Percentiles rank a stretch among this genome's conserved stretches.
phyloP scores from a whole-genome alignment of 2,888 invertebrate genomes.

The Unio pictorum region DNA sequence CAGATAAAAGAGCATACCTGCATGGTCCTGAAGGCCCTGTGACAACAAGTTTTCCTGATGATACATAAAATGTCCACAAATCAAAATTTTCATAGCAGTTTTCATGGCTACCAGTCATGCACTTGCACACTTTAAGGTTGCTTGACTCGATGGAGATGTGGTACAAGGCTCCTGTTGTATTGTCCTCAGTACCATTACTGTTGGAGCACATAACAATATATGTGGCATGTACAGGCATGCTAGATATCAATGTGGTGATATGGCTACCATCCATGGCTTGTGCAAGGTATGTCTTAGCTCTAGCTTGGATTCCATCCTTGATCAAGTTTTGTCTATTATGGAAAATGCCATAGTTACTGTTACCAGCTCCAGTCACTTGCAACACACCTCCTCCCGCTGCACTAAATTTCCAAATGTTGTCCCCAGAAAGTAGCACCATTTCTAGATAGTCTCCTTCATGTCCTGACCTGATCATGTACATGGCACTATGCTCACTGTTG shows the following conservation, averaged over 20 bases:
- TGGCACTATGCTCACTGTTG: slow-evolving; percentile 28
- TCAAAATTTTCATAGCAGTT: slow-evolving; percentile 30
- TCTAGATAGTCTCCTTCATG: slow-evolving; percentile 41
- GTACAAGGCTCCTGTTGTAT: slow-evolving; percentile 47
- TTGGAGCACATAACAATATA: slow-evolving; percentile 53
- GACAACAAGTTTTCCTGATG: slow-evolving; percentile 23
- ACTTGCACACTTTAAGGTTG: slow-evolving; percentile 7
- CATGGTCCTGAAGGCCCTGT: slow-evolving; percentile 53
- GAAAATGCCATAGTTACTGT: slow-evolving; percentile 40
- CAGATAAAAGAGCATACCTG: slow-evolving; percentile 48
- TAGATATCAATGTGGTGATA: slow-evolving; percentile 17
- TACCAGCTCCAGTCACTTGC: slow-evolving; percentile 25
- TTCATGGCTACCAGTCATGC: slow-evolving; percentile 31
- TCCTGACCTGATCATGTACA: slow-evolving; percentile 47
- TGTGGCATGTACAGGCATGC: slow-evolving; percentile 20
- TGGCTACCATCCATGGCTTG: slow-evolving; percentile 36
- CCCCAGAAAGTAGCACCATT: slow-evolving; percentile 34
- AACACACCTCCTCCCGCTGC: slow-evolving; percentile 20
- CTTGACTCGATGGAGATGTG: slow-evolving; percentile 22
- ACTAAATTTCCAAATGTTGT: slow-evolving; percentile 49
- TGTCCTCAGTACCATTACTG: slow-evolving; percentile 45
- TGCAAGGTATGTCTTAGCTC: slow-evolving; percentile 30
- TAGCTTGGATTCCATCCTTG: slow-evolving; percentile 1
- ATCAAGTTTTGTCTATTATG: slow-evolving; percentile 39
- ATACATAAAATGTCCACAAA: slow-evolving; percentile 46